Evolutionary conservation across 2,113 vertebrate genomes (phyloP).

Genomic region (Stigmatopora nigra): DNA sequence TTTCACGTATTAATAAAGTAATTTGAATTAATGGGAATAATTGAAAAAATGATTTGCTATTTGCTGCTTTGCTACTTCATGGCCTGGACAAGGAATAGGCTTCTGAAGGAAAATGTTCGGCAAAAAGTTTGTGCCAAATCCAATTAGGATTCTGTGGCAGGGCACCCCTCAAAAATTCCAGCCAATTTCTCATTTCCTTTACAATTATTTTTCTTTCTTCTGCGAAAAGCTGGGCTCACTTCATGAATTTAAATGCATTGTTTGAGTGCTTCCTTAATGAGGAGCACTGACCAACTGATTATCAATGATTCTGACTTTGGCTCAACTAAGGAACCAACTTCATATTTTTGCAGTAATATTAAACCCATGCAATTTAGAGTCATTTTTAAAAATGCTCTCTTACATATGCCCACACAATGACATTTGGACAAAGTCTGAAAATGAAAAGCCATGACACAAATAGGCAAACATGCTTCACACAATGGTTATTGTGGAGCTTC

Average conservation of each 20-base stretch:
- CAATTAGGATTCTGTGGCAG: too few relatives aligned
- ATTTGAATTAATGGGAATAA: too few relatives aligned
- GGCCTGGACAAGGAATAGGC: too few relatives aligned
- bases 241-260: neutral
- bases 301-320: neutral
- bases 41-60: too few relatives aligned
- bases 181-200: too few relatives aligned
- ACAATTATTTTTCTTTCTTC: neutral
- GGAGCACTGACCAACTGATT: neutral
- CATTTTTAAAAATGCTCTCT: neutral
- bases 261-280: neutral
- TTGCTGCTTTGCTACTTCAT: too few relatives aligned
- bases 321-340: constrained; percentile 11
- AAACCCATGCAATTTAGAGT: constrained; percentile 18
- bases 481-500: constrained; percentile 66
- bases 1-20: too few relatives aligned
- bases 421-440: constrained; percentile 70
- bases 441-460: constrained; percentile 72
- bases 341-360: constrained; percentile 15
- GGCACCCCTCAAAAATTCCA: too few relatives aligned
- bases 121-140: too few relatives aligned
- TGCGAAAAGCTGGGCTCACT: neutral
- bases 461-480: constrained; percentile 66
- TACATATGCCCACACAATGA: constrained; percentile 27
- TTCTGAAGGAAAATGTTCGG: too few relatives aligned